phyloP scores from a whole-genome alignment of 2,113 vertebrate species.

The Tympanuchus pallidicinctus region DNA sequence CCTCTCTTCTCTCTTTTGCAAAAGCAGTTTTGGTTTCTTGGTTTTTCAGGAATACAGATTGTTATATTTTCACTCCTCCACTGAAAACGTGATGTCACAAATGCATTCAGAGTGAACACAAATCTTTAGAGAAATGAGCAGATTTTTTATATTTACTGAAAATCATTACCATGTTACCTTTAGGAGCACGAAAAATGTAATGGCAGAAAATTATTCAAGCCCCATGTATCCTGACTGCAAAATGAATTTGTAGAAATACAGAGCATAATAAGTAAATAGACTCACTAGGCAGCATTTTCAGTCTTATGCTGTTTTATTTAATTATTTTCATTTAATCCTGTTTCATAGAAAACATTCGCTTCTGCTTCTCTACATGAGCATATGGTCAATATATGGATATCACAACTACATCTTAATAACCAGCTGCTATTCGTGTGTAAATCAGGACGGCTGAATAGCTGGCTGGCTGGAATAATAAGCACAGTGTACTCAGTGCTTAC shows the following conservation, averaged over 20 bases:
- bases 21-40: background rate
- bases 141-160: constrained; percentile 30
- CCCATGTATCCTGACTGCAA: background rate
- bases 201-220: background rate
- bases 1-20: too few relatives aligned
- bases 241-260: background rate
- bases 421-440: background rate
- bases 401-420: background rate
- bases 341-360: background rate
- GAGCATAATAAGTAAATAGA: background rate
- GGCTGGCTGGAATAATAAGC: background rate
- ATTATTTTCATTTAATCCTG: background rate
- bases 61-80: background rate
- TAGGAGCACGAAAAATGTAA: background rate
- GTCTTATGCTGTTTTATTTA: background rate
- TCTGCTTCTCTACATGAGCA: background rate
- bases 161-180: background rate
- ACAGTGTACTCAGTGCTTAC: background rate
- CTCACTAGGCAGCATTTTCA: background rate
- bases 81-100: background rate
- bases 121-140: background rate
- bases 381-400: background rate
- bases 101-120: background rate
- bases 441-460: background rate
- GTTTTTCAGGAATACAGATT: background rate